Evolutionary conservation across 2,797 vertebrate species (phyloP).

Genomic region (Hydrocynus forskahlii): DNA sequence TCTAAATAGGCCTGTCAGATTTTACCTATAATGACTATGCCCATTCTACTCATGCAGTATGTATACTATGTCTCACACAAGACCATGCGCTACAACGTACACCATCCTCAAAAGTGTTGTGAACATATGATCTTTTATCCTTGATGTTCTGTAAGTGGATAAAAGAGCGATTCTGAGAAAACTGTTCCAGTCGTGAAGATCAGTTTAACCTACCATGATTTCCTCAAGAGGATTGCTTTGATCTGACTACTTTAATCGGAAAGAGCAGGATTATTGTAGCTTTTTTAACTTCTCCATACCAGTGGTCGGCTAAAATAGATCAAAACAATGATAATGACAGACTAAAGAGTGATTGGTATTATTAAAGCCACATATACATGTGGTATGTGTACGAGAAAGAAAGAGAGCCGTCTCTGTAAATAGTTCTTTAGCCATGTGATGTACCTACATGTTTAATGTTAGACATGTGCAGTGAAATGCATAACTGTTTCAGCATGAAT

Average conservation of each 20-base stretch:
- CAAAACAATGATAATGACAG: not conserved
- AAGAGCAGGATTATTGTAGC: not conserved
- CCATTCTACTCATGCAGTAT: not conserved
- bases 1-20: too few relatives aligned
- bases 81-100: not conserved
- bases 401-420: not conserved
- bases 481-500: not conserved
- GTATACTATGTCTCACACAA: not conserved
- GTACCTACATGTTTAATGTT: slow-evolving; percentile 33
- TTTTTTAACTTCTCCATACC: not conserved
- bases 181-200: not conserved
- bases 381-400: not conserved
- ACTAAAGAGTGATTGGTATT: not conserved
- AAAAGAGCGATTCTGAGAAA: not conserved
- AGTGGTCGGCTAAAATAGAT: not conserved
- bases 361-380: not conserved
- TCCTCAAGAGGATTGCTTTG: not conserved
- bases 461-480: not conserved
- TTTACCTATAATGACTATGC: not conserved
- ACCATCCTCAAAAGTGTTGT: not conserved
- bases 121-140: not conserved
- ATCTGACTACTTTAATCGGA: not conserved
- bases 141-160: not conserved
- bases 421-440: not conserved
- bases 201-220: not conserved